phyloP scores from a whole-genome alignment of 2,797 vertebrate species.

The Remorina albescens region DNA sequence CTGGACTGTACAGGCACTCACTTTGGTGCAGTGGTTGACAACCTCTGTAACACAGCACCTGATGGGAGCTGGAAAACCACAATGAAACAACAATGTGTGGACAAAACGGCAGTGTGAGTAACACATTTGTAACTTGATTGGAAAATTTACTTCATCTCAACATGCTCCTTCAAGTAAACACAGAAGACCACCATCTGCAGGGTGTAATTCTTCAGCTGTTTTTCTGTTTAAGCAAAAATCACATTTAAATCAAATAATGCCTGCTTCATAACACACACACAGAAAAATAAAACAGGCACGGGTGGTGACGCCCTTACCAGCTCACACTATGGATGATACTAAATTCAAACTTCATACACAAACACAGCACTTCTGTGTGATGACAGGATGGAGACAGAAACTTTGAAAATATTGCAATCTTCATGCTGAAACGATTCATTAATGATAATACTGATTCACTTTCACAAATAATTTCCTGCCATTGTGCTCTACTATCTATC shows the following conservation, averaged over 20 bases:
- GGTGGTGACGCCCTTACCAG: background rate
- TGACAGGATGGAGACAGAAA: background rate
- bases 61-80: conserved; percentile 18
- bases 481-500: no score
- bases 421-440: background rate
- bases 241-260: background rate
- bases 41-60: conserved; percentile 45
- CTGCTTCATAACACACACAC: background rate
- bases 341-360: background rate
- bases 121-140: background rate
- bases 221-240: background rate
- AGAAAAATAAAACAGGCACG: background rate
- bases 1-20: conserved; percentile 31
- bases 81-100: background rate
- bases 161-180: background rate
- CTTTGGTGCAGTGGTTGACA: conserved; percentile 62
- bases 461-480: background rate
- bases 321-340: background rate
- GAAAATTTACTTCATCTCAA: conserved; percentile 3
- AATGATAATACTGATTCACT: background rate
- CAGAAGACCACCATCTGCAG: background rate
- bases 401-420: background rate
- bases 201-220: background rate
- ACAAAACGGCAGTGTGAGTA: background rate
- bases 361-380: background rate